A percentile compares a stretch with the other conserved stretches of the same genome.
Conservation (phyloP, 2,113 vertebrate genomes). For the Limanda limanda region DNA sequence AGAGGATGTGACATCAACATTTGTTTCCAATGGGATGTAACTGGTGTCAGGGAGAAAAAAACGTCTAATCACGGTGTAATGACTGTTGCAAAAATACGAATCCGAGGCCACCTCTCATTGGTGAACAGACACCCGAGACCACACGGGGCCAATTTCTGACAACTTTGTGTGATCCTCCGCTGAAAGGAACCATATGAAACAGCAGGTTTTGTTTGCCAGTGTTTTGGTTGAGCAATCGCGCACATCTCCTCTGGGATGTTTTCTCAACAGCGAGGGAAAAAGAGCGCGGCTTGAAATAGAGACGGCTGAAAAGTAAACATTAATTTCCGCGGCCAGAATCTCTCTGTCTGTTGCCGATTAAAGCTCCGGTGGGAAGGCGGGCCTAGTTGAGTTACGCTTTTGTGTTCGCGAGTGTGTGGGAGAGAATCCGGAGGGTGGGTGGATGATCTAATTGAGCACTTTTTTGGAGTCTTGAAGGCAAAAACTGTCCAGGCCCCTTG, state of each 20-base stretch:
- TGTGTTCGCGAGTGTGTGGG: slow-evolving; percentile 13
- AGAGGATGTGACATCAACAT: slow-evolving; percentile 15
- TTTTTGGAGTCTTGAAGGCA: slow-evolving; percentile 29
- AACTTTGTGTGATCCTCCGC: slow-evolving; percentile 28
- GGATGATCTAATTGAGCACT: slow-evolving; percentile 59
- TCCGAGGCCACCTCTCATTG: slow-evolving; percentile 6
- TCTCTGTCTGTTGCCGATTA: slow-evolving; percentile 75
- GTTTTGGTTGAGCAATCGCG: slow-evolving; percentile 56
- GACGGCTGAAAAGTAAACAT: slow-evolving; percentile 76
- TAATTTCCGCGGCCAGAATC: slow-evolving; percentile 75
- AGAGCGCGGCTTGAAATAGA: slow-evolving; percentile 67
- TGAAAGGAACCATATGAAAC: slow-evolving; percentile 66
- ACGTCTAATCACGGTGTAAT: no score
- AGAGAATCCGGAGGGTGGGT: slow-evolving; percentile 29
- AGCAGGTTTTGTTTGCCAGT: slow-evolving; percentile 37
- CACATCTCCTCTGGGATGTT: slow-evolving; percentile 68
- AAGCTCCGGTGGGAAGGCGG: slow-evolving; percentile 41
- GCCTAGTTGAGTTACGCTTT: slow-evolving; percentile 52
- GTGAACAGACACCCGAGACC: background rate
- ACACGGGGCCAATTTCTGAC: slow-evolving; percentile 30
- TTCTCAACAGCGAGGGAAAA: slow-evolving; percentile 65
- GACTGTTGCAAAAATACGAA: background rate
- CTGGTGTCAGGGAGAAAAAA: background rate
- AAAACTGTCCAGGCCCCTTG: slow-evolving; percentile 7
- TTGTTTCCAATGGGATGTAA: slow-evolving; percentile 5